phyloP scores from a whole-genome alignment of 1,140 invertebrate genomes.

The Planococcus citri region DNA sequence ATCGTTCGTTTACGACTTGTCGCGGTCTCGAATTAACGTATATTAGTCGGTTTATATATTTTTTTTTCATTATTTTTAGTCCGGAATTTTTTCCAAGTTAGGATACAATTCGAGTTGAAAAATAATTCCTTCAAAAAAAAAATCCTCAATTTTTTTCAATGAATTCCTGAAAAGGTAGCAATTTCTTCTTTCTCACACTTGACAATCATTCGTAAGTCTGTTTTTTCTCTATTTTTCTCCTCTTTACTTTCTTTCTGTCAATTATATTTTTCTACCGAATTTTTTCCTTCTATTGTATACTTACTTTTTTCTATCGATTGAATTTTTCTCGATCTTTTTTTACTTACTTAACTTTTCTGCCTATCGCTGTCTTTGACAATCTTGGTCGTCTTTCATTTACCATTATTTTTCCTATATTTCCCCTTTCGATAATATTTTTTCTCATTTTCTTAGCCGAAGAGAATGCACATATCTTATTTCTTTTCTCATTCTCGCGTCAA shows the following conservation, averaged over 20 bases:
- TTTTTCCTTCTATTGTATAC: background rate
- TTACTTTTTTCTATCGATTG: background rate
- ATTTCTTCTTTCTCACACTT: background rate
- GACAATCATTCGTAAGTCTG: slow-evolving; percentile 18
- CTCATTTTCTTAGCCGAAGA: background rate
- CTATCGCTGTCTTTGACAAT: background rate
- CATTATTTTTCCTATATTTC: too few relatives aligned
- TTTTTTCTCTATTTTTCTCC: background rate
- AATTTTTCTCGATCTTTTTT: background rate
- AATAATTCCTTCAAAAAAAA: background rate
- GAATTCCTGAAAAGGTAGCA: background rate
- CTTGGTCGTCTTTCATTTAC: slow-evolving; percentile 1
- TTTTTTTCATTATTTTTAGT: background rate
- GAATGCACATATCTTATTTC: background rate
- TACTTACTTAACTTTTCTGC: background rate
- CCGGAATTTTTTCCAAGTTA: background rate
- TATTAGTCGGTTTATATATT: too few relatives aligned
- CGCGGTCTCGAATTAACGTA: background rate
- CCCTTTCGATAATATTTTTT: background rate
- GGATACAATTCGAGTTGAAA: background rate
- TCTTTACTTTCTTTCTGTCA: background rate
- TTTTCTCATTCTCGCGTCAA: background rate
- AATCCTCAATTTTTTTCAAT: background rate
- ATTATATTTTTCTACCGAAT: slow-evolving; percentile 11
- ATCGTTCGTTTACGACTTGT: background rate